These are phyloP conservation scores for Margarornis squamiger DNA, from an alignment of 2,797 vertebrate genomes.

Conservation along the genomic window DNA sequence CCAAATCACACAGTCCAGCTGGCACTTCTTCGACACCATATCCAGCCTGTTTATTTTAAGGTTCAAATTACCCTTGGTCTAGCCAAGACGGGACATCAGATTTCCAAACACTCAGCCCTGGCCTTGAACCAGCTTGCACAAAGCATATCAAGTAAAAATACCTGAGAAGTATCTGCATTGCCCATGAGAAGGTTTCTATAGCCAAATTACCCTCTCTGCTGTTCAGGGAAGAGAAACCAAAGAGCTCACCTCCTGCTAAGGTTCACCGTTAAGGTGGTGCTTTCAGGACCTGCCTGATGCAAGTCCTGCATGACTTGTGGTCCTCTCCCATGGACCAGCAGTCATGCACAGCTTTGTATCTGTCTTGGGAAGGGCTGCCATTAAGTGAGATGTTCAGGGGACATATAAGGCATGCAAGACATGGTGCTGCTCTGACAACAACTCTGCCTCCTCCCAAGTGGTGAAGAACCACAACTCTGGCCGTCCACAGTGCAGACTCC, in stretches of 20 bases:
- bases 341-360: rapidly evolving
- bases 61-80: neutral
- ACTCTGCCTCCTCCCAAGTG: neutral
- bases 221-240: neutral
- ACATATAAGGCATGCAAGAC: neutral
- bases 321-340: neutral
- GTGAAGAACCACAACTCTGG: neutral
- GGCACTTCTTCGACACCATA: neutral
- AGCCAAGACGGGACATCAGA: neutral
- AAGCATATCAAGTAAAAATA: neutral
- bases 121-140: neutral
- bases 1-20: neutral
- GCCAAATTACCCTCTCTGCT: neutral
- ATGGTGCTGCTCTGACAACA: neutral
- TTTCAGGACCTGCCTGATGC: neutral
- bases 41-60: neutral
- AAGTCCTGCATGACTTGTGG: neutral
- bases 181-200: neutral
- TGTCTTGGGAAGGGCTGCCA: neutral
- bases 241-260: neutral
- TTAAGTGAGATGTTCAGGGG: neutral
- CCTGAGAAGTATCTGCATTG: neutral
- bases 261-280: neutral
- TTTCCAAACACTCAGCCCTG: neutral
- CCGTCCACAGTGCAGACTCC: rapidly evolving